Evolutionary conservation across 2,888 invertebrate genomes (phyloP).

Genomic region (Eucera pruinosa): DNA sequence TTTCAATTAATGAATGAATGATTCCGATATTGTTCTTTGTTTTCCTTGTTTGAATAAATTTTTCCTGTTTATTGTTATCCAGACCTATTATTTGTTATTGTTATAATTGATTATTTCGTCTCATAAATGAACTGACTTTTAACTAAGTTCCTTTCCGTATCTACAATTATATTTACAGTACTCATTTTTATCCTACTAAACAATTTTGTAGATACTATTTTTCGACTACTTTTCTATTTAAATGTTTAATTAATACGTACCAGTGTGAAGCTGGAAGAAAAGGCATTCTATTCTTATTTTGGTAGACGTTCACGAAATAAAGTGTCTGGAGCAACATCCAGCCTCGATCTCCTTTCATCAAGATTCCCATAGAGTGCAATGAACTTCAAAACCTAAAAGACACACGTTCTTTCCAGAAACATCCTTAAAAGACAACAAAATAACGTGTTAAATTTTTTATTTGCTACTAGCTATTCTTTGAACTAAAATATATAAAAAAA

Average conservation of each 20-base stretch:
- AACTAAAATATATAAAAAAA: too few species aligned
- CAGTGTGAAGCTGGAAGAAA: too few species aligned
- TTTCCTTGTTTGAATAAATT: slow-evolving; percentile 28
- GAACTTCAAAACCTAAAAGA: slow-evolving; percentile 37
- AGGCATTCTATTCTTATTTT: background rate
- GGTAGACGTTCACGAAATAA: slow-evolving; percentile 44
- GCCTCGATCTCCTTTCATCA: slow-evolving; percentile 55
- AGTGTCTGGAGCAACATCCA: slow-evolving; percentile 48
- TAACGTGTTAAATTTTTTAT: background rate
- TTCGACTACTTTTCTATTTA: background rate
- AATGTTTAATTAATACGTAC: background rate
- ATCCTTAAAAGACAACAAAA: background rate
- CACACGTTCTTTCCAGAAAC: background rate
- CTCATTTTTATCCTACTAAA: too few species aligned
- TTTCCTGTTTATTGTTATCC: slow-evolving; percentile 9
- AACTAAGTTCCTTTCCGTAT: too few species aligned
- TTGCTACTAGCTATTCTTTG: too few species aligned
- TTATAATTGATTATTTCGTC: background rate
- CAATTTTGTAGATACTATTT: too few species aligned
- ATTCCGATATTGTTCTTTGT: slow-evolving; percentile 4
- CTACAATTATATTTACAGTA: too few species aligned
- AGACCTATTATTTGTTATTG: background rate
- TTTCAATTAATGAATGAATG: background rate
- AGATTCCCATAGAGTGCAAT: slow-evolving; percentile 35
- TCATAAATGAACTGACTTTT: background rate